Evolutionary conservation across 64 coral and sea anemone species (phyloP), one percentile per base, ranked within the genome.

Genomic region (Montipora foliosa): DNA sequence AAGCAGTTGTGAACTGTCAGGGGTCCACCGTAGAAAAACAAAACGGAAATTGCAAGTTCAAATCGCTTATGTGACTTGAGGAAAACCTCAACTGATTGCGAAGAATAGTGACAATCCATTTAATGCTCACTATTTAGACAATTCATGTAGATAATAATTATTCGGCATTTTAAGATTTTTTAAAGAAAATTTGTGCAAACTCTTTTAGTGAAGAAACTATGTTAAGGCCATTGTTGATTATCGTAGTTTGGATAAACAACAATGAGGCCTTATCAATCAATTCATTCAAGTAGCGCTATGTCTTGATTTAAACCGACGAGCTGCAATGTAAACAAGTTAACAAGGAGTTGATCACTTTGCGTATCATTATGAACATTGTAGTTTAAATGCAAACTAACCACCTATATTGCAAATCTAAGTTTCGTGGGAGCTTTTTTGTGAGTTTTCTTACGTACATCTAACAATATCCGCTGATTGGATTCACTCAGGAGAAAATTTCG

Each of bases 311-410:
- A 72, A 13, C 9, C 44, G 5, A 6, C 67, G 44, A 71, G 82
- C 17, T 8, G 11, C 22, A 71, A 86, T 20, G 45, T 72, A 86
- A 86, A 86, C 82, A 86, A 86, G 66, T 71, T 86, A 86, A 86
- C 82, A 86, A 86, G 64, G 82, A 86, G 82, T 46, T 60, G 60
- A 86, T 5, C 19, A 66, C 57, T 67, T 62, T 37, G 66, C 24
- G 5, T 71, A 72, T 57, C 6, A 57, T 57, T 6, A 57, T 8
- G 6, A 57, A 11, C 53, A 57, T 0, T 57, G 53, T 57, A 6
- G 53, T 11, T 37, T 37, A 37, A 57, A 57, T 57, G 53, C 53
- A 57, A 37, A 37, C 37, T 37, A 37, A 37, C 37, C 1, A 37
- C 37, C 37, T 37, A 37, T 37, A 37, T 37, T 37, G 37, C 37